Evolutionary conservation across 1,140 invertebrate species (phyloP).

Genomic region (Amphibalanus amphitrite): DNA sequence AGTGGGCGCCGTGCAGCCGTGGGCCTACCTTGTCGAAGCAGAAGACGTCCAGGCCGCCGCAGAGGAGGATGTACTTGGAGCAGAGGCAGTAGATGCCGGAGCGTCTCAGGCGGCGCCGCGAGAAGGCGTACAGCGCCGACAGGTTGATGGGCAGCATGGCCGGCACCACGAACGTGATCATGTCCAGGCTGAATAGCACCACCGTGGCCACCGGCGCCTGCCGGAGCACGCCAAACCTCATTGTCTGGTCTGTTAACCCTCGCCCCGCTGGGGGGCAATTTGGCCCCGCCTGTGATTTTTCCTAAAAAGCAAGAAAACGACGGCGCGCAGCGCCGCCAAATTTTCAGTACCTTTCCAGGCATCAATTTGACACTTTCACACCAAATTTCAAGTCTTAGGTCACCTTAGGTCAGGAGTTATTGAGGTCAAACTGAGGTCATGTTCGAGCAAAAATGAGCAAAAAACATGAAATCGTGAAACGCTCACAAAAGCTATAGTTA

Average conservation of each 20-base stretch:
- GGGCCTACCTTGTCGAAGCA: slow-evolving; percentile 40
- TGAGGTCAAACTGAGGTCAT: too few relatives aligned
- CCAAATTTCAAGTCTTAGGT: neutral
- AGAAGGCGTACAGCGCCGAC: slow-evolving; percentile 35
- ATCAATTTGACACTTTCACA: too few relatives aligned
- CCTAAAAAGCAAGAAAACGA: too few relatives aligned
- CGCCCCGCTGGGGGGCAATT: slow-evolving; percentile 1
- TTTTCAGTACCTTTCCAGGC: too few relatives aligned
- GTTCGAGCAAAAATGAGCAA: too few relatives aligned
- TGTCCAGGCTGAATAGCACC: slow-evolving; percentile 25
- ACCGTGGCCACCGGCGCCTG: slow-evolving; percentile 21
- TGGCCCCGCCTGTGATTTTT: neutral
- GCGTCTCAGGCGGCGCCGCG: slow-evolving; percentile 32
- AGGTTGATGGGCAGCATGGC: slow-evolving; percentile 32
- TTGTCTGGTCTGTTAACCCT: slow-evolving; percentile 2
- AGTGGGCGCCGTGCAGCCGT: too few relatives aligned
- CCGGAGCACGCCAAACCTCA: slow-evolving; percentile 7
- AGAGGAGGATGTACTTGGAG: slow-evolving; percentile 32
- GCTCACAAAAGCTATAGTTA: too few relatives aligned
- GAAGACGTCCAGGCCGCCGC: slow-evolving; percentile 33
- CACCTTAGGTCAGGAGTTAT: too few relatives aligned
- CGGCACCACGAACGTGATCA: slow-evolving; percentile 27
- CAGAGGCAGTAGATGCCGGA: slow-evolving; percentile 34
- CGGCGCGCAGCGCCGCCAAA: too few relatives aligned
- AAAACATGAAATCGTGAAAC: too few relatives aligned